Evolutionary conservation across 1,140 invertebrate species (phyloP).

Genomic region (Centruroides sculpturatus): DNA sequence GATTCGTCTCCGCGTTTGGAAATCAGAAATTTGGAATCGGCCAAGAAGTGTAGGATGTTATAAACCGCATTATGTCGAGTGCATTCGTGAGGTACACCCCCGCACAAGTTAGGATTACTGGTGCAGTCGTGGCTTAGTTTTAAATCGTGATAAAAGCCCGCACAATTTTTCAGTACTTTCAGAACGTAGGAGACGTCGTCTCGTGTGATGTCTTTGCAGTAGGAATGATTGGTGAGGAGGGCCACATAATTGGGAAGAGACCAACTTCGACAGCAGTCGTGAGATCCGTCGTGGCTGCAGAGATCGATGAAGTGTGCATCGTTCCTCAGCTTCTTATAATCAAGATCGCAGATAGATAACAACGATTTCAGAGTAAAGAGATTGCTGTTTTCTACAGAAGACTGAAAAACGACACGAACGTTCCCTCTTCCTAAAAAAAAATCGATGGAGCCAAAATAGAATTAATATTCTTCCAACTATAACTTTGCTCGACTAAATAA

Average conservation of each 20-base stretch:
- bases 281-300: constrained; percentile 43
- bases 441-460: constrained; percentile 2
- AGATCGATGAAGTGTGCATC: constrained; percentile 43
- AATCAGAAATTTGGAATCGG: constrained; percentile 55
- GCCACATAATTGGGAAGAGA: constrained; percentile 81
- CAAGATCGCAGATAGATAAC: constrained; percentile 57
- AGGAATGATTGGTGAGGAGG: constrained; percentile 56
- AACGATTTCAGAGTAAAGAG: constrained; percentile 57
- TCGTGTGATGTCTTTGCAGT: constrained; percentile 52
- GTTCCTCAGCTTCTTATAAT: constrained; percentile 43
- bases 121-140: constrained; percentile 51
- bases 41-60: constrained; percentile 67
- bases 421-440: constrained; percentile 39
- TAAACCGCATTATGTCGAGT: constrained; percentile 60
- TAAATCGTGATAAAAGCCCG: constrained; percentile 56
- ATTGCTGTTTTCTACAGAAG: constrained; percentile 37
- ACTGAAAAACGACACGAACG: constrained; percentile 56
- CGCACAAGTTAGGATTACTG: constrained; percentile 36
- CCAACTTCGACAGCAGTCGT: constrained; percentile 68
- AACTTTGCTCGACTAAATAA: too few relatives aligned
- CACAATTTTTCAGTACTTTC: constrained; percentile 50
- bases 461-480: too few relatives aligned
- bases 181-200: constrained; percentile 52
- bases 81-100: constrained; percentile 54
- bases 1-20: constrained; percentile 23